Evolutionary conservation across 2,888 invertebrate species (phyloP), one percentile per base, ranked within the genome.

Genomic region (Torymus texanus): DNA sequence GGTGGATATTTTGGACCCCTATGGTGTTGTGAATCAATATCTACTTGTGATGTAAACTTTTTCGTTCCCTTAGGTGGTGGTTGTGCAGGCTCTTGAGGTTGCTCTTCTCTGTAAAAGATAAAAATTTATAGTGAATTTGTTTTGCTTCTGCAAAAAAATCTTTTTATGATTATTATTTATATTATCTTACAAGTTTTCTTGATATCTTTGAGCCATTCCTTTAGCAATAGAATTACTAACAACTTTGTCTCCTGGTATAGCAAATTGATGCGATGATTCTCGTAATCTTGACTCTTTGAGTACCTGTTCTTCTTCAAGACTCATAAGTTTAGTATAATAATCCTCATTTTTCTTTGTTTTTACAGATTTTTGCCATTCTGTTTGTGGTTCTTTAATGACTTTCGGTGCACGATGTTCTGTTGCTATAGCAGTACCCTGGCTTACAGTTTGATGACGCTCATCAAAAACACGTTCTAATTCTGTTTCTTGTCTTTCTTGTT

Each of bases 381-480:
- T 95, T 83, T 95, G 94, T 14, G 94, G 93, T 85, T 95, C 94
- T 87, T 94, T 95, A 14, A 83, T 78, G 84, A 93, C 91, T 89
- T 95, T 96, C 80, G 88, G 90, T 76, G 90, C 91, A 75, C 93
- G 90, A 84, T 93, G 93, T 77, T 93, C 93, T 1, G 92, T 91
- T 55, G 91, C 91, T 75, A 94, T 90, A 65, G 88, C 89, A 83
- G 93, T 92, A 70, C 93, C 94, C 84, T 95, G 94, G 84, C 94
- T 93, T 85, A 94, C 91, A 67, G 92, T 92, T 87, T 94, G 94
- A 84, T 94, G 93, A 83, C 96, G 94, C 90, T 97, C 97, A 88
- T 97, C 97, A 89, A 97, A 97, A 67, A 96, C 94, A 90, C 95
- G 94, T 90, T 96, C 96, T 86, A 97, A 92, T 91, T 97, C 97